phyloP scores from a whole-genome alignment of 2,888 invertebrate genomes.

The Rugalucina vietnamica region DNA sequence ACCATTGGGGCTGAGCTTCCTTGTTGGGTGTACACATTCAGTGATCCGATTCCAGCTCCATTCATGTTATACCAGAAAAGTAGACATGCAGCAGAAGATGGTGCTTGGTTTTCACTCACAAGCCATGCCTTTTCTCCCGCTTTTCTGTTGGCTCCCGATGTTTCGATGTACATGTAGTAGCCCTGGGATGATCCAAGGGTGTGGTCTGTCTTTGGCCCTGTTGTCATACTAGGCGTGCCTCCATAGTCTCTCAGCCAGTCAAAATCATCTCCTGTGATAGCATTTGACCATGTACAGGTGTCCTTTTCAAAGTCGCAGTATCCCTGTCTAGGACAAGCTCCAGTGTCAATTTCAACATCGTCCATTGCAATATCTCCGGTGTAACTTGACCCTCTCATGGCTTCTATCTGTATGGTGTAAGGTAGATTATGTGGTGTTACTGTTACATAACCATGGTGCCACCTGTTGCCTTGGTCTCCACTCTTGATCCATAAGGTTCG shows the following conservation, averaged over 20 bases:
- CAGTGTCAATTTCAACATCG: slow-evolving; percentile 71
- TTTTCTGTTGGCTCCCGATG: slow-evolving; percentile 85
- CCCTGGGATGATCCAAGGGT: slow-evolving; percentile 71
- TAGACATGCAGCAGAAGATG: slow-evolving; percentile 68
- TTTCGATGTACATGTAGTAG: slow-evolving; percentile 81
- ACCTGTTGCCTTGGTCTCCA: slow-evolving; percentile 76
- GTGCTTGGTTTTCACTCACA: slow-evolving; percentile 71
- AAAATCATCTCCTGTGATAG: slow-evolving; percentile 75
- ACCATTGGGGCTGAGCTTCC: slow-evolving; percentile 49
- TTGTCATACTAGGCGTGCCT: slow-evolving; percentile 70
- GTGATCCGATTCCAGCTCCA: slow-evolving; percentile 75
- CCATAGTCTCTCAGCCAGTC: slow-evolving; percentile 80
- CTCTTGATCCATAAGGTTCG: slow-evolving; percentile 65
- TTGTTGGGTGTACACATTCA: slow-evolving; percentile 73
- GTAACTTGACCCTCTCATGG: slow-evolving; percentile 68
- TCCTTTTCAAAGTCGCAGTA: slow-evolving; percentile 83
- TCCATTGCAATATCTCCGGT: slow-evolving; percentile 82
- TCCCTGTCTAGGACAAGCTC: slow-evolving; percentile 71
- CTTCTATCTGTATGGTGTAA: slow-evolving; percentile 71
- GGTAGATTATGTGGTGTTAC: slow-evolving; percentile 49
- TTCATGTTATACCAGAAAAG: slow-evolving; percentile 80
- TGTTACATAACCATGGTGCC: slow-evolving; percentile 71
- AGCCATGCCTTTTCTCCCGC: slow-evolving; percentile 86
- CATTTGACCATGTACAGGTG: slow-evolving; percentile 79
- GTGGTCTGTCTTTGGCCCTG: slow-evolving; percentile 78